Evolutionary conservation across 1,140 invertebrate genomes (phyloP).

Genomic region (Dolichoris vasculosae): DNA sequence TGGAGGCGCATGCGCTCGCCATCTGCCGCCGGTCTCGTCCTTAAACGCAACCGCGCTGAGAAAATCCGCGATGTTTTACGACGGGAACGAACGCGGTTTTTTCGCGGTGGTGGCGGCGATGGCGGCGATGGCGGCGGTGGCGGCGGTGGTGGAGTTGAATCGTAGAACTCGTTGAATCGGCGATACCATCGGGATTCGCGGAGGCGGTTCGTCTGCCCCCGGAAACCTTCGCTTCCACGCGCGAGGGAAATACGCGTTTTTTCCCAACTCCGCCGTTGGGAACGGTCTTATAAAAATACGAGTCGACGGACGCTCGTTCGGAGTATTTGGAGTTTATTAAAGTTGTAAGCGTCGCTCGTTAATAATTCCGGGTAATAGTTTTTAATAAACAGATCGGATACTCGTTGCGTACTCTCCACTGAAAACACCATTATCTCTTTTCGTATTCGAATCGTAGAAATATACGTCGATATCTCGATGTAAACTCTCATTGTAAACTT

Average conservation of each 20-base stretch:
- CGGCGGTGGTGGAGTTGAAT: no score
- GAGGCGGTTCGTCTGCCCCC: no score
- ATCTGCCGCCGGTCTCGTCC: not conserved
- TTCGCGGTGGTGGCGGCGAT: not conserved
- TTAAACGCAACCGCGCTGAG: no score
- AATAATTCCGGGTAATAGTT: not conserved
- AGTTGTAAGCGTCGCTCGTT: not conserved
- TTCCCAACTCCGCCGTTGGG: no score
- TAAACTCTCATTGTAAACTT: not conserved
- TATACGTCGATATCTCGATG: not conserved
- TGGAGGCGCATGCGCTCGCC: no score
- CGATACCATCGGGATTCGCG: not conserved
- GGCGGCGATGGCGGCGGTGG: no score
- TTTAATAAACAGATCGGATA: not conserved
- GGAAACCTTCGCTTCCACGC: not conserved
- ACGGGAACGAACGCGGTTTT: no score
- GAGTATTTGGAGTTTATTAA: not conserved
- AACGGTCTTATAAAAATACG: no score
- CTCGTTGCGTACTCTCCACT: not conserved
- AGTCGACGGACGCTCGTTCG: no score
- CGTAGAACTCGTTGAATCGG: not conserved
- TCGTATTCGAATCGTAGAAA: not conserved
- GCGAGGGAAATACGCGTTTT: not conserved
- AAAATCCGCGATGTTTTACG: no score
- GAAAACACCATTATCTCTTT: not conserved